Evolutionary conservation across 2,888 invertebrate species (phyloP).

Genomic region (Melolontha melolontha): DNA sequence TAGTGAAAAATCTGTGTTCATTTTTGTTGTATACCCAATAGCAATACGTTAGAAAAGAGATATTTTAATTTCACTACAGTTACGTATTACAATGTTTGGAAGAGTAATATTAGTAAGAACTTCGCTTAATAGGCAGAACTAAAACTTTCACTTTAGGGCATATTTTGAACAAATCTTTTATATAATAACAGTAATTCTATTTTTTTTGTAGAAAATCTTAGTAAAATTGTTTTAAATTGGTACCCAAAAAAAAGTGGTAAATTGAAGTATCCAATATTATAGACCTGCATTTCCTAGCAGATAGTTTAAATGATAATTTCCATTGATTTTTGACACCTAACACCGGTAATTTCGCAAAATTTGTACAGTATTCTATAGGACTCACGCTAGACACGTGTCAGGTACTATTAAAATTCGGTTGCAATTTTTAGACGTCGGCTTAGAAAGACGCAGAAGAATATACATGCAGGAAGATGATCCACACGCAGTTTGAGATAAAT

Average conservation of each 20-base stretch:
- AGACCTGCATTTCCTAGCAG: constrained; percentile 5
- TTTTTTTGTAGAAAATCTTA: not conserved
- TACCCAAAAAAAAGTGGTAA: constrained; percentile 4
- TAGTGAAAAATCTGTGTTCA: too few relatives aligned
- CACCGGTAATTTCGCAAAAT: constrained; percentile 22
- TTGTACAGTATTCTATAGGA: not conserved
- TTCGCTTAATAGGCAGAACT: too few relatives aligned
- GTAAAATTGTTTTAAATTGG: constrained; percentile 12
- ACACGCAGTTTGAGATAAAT: constrained; percentile 47
- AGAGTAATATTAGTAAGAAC: too few relatives aligned
- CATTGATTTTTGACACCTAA: constrained; percentile 15
- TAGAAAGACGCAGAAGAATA: constrained; percentile 45
- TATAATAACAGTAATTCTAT: constrained; percentile 5
- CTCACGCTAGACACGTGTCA: constrained; percentile 32
- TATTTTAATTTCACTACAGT: too few relatives aligned
- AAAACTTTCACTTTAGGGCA: too few relatives aligned
- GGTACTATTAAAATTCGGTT: constrained; percentile 33
- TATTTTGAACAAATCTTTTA: too few relatives aligned
- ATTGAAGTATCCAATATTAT: constrained; percentile 5
- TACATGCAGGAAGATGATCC: constrained; percentile 47
- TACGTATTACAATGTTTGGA: too few relatives aligned
- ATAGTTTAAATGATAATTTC: not conserved
- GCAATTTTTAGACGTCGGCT: constrained; percentile 39
- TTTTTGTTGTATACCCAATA: too few relatives aligned
- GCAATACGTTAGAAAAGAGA: too few relatives aligned